Evolutionary conservation across 1,140 invertebrate species (phyloP), one percentile per base, ranked within the genome.

Genomic region (Meteorus sp.): DNA sequence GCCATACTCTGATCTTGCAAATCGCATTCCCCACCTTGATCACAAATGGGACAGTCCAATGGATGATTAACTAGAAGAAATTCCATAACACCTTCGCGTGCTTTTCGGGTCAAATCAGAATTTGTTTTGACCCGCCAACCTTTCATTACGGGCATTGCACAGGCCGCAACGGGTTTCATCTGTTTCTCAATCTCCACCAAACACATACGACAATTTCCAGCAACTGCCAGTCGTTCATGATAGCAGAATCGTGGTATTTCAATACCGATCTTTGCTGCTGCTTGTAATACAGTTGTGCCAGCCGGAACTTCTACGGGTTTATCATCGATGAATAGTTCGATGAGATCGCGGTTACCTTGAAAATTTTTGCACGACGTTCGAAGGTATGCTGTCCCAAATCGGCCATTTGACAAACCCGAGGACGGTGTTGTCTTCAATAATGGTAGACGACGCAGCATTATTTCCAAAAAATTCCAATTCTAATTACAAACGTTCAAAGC

Each of bases 81-180:
- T 81, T 99, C 97, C 97, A 99, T 99, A 2, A 99, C 97, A 66
- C 97, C 97, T 81, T 95, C 93, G 51, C 97, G 86, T 6, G 97
- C 98, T 80, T 94, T 95, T 44, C 88, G 87, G 0, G 96, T 97
- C 75, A 98, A 83, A 63, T 96, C 93, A 0, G 97, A 99, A 74
- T 99, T 94, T 15, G 98, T 99, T 80, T 99, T 99, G 8, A 99
- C 89, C 66, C 90, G 86, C 93, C 88, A 90, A 2, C 97, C 98
- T 81, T 99, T 99, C 95, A 99, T 98, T 0, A 99, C 97, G 11
- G 98, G 98, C 97, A 99, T 99, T 1, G 98, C 97, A 82, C 97
- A 99, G 5, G 97, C 97, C 43, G 98, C 98, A n/a, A 99, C 92
- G 4, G 97, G 98, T 85, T 94, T 93, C 2, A 89, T 79, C 41